Percentiles rank a stretch among this genome's conserved stretches.
Evolutionary conservation across 2,113 vertebrate genomes (phyloP).

Genomic region (Colossoma macropomum): DNA sequence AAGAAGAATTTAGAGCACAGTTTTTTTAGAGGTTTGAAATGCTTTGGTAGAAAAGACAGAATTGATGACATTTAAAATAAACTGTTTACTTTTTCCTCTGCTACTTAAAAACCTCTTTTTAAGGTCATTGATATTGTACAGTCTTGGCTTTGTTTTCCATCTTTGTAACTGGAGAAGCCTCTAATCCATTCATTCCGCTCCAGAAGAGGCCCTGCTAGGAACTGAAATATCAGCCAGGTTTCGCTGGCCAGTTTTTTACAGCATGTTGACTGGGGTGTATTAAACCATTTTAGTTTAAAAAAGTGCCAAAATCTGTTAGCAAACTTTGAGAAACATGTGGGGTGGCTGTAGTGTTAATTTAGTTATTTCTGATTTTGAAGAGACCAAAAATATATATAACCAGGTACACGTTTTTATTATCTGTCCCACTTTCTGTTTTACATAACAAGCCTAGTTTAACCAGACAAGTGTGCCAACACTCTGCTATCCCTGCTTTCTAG

Average conservation of each 20-base stretch:
- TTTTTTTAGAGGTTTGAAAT: not conserved
- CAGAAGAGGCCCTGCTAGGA: not conserved
- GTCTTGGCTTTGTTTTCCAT: not conserved
- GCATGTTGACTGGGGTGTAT: too few species aligned
- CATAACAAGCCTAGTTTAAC: not conserved
- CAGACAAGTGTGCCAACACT: not conserved
- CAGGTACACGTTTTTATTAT: not conserved
- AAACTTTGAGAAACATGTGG: too few species aligned
- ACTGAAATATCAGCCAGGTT: not conserved
- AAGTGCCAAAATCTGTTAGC: too few species aligned
- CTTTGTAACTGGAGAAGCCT: not conserved
- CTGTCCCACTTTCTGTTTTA: not conserved
- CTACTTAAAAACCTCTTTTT: not conserved
- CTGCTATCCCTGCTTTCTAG: not conserved
- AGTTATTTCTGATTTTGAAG: too few species aligned
- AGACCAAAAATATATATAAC: too few species aligned
- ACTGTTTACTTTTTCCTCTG: too few species aligned
- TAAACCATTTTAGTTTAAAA: too few species aligned
- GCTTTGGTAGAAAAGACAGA: not conserved
- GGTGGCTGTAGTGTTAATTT: too few species aligned
- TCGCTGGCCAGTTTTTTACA: too few species aligned
- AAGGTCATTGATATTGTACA: not conserved
- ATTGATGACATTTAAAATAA: too few species aligned
- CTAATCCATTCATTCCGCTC: not conserved
- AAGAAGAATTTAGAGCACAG: not conserved